Evolutionary conservation across 64 coral and sea anemone species (phyloP).

Genomic region (Montipora foliosa): DNA sequence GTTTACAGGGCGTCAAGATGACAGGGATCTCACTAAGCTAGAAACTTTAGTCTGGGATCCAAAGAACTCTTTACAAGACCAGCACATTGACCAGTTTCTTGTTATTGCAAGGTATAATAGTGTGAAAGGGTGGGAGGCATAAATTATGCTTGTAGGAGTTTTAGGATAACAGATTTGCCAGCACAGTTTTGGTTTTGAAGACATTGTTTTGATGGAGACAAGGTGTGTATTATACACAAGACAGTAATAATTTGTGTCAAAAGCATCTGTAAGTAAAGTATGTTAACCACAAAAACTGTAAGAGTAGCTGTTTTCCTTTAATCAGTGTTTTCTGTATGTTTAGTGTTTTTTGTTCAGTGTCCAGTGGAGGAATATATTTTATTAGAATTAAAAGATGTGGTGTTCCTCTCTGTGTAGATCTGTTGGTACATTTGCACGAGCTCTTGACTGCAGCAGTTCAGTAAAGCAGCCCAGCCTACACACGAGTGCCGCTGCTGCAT

Average conservation of each 20-base stretch:
- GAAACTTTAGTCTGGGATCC: conserved; percentile 94
- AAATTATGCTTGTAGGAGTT: no score
- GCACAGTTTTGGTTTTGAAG: no score
- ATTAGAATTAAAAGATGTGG: not conserved
- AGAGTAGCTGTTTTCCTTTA: no score
- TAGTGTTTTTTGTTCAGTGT: no score
- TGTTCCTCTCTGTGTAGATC: conserved; percentile 63
- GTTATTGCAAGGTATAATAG: conserved; percentile 89
- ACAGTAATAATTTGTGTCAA: no score
- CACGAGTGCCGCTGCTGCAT: conserved; percentile 99
- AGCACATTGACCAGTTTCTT: conserved; percentile 95
- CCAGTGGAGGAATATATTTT: no score
- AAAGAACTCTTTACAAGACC: conserved; percentile 77
- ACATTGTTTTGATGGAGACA: no score
- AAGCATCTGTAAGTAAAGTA: no score
- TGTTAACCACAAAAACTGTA: no score
- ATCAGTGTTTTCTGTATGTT: not conserved
- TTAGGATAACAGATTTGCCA: not conserved
- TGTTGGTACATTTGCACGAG: conserved; percentile 98
- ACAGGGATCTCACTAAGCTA: conserved; percentile 88
- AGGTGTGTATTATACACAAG: no score
- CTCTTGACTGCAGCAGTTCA: conserved; percentile 97
- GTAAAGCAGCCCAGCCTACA: conserved; percentile 98
- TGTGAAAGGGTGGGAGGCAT: not conserved
- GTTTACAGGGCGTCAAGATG: conserved; percentile 59